phyloP scores from a whole-genome alignment of 2,797 vertebrate species.

The Neostethus bicornis region DNA sequence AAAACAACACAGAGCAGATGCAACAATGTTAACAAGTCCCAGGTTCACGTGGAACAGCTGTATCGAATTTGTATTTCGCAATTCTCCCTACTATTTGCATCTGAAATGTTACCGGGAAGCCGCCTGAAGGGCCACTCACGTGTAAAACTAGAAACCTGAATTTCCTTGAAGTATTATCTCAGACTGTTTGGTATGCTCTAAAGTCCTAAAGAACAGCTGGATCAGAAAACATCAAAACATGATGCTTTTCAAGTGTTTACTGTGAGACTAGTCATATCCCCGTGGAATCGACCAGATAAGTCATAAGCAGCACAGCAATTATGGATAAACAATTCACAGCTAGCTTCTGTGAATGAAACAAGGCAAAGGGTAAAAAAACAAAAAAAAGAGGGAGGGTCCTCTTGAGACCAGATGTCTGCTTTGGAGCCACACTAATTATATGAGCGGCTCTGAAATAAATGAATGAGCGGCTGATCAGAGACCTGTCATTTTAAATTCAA shows the following conservation, averaged over 20 bases:
- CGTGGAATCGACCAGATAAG: no score
- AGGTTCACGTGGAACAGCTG: not conserved
- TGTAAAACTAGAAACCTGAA: slow-evolving; percentile 3
- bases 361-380: slow-evolving; percentile 20
- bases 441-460: slow-evolving; percentile 37
- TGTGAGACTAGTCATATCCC: slow-evolving; percentile 28
- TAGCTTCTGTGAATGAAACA: slow-evolving; percentile 30
- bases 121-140: not conserved
- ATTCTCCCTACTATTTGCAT: no score
- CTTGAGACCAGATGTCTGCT: slow-evolving; percentile 55
- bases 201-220: slow-evolving; percentile 6
- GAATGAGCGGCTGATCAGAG: slow-evolving; percentile 32
- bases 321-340: slow-evolving; percentile 39
- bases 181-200: not conserved
- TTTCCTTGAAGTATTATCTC: not conserved
- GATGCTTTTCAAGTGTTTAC: slow-evolving; percentile 14
- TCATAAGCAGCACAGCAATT: slow-evolving; percentile 29
- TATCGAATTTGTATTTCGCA: no score
- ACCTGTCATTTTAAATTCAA: slow-evolving; percentile 16
- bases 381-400: slow-evolving; percentile 26
- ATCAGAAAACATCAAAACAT: slow-evolving; percentile 1
- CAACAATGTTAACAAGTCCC: not conserved
- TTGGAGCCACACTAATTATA: slow-evolving; percentile 38
- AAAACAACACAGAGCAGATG: no score
- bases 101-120: not conserved